These are phyloP conservation scores for Phenganax stokvisi DNA, from an alignment of 92 coral and sea anemone species.

Conservation along the genomic window DNA sequence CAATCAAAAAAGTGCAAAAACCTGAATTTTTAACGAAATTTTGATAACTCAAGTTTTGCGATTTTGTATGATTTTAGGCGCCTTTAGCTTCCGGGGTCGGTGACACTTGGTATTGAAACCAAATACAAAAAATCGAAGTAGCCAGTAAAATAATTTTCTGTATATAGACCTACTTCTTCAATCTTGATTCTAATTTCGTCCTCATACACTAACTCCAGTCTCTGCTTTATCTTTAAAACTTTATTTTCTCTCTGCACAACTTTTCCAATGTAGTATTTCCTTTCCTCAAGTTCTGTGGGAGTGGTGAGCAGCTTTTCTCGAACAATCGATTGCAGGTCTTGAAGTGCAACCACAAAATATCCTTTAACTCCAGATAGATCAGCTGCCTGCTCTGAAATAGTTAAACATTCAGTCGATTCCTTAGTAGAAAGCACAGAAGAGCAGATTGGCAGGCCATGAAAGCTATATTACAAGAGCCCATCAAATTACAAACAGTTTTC, in stretches of 20 bases:
- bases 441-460: neutral
- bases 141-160: neutral
- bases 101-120: too few species aligned
- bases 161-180: slow-evolving; percentile 56
- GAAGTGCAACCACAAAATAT: slow-evolving; percentile 54
- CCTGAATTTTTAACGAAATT: too few species aligned
- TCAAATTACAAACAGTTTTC: neutral
- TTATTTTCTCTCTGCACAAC: slow-evolving; percentile 73
- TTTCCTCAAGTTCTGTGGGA: slow-evolving; percentile 61
- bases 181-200: slow-evolving; percentile 68
- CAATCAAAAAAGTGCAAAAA: too few species aligned
- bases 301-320: slow-evolving; percentile 74
- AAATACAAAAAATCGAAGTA: too few species aligned
- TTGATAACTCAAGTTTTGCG: too few species aligned
- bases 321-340: slow-evolving; percentile 54
- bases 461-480: neutral
- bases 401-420: neutral
- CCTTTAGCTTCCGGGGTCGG: too few species aligned
- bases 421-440: neutral
- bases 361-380: slow-evolving; percentile 34
- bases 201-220: slow-evolving; percentile 57
- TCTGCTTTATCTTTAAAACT: slow-evolving; percentile 58
- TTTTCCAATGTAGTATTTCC: slow-evolving; percentile 58
- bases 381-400: neutral
- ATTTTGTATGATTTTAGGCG: too few species aligned